A percentile compares a stretch with the other conserved stretches of the same genome.
These are phyloP conservation scores for Cynocephalus volans DNA, from an alignment of 2,113 vertebrate species.

Conservation along the genomic window DNA sequence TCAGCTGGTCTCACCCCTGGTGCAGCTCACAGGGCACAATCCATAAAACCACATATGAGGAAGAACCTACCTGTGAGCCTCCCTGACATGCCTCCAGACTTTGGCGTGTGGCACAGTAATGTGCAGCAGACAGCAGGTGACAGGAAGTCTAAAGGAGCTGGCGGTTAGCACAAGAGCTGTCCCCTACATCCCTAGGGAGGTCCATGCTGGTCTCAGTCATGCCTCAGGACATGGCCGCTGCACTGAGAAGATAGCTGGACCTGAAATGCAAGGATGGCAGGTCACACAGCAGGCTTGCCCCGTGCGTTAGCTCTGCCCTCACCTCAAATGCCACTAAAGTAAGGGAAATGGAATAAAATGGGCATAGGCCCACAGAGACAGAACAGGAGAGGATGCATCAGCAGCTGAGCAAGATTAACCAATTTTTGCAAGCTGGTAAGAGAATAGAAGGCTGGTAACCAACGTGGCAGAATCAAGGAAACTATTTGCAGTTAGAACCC, in stretches of 20 bases:
- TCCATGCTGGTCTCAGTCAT: neutral
- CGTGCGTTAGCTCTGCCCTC: neutral
- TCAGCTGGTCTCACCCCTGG: neutral
- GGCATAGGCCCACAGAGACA: no score
- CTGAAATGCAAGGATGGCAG: accelerated
- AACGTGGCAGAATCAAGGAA: neutral
- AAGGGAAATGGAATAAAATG: neutral
- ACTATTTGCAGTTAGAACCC: neutral
- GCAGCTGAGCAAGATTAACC: neutral
- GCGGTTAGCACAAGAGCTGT: accelerated
- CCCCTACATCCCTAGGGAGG: accelerated
- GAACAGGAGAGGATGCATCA: neutral
- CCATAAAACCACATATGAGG: neutral
- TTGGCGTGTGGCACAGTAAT: neutral
- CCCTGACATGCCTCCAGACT: neutral
- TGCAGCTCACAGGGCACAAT: neutral
- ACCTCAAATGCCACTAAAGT: neutral
- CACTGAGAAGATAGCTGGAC: neutral
- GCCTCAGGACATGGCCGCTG: accelerated
- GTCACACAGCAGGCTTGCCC: neutral
- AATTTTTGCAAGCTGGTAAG: neutral
- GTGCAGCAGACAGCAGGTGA: neutral
- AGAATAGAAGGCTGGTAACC: neutral
- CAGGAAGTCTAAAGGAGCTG: neutral
- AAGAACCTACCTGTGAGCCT: neutral